Evolutionary conservation across 2,888 invertebrate species (phyloP).

Genomic region (Ormyrus nitidulus): DNA sequence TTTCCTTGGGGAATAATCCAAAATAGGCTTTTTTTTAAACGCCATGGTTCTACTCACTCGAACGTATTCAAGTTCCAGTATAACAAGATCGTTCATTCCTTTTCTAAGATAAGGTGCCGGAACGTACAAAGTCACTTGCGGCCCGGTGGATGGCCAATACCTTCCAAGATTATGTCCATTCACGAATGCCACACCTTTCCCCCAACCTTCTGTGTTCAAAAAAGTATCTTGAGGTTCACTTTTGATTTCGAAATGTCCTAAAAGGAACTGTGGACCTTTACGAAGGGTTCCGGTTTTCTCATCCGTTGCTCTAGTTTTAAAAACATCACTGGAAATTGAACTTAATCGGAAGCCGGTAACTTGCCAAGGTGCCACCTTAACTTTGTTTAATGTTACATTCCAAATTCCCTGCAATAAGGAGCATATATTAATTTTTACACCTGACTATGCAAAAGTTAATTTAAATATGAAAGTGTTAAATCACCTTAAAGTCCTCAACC

Average conservation of each 20-base stretch:
- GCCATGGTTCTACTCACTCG: conserved; percentile 70
- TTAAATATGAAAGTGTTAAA: neutral
- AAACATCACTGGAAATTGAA: neutral
- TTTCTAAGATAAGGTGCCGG: conserved; percentile 84
- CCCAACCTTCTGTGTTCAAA: conserved; percentile 88
- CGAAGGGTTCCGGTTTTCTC: conserved; percentile 57
- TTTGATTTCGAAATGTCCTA: conserved; percentile 68
- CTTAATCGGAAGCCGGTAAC: conserved; percentile 60
- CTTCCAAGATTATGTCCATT: conserved; percentile 92
- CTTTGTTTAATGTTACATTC: conserved; percentile 54
- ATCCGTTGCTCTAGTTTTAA: conserved; percentile 64
- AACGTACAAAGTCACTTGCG: conserved; percentile 88
- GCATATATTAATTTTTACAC: neutral
- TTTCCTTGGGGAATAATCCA: neutral
- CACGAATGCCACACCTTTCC: conserved; percentile 89
- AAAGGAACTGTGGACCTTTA: conserved; percentile 66
- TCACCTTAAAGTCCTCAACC: conserved; percentile 75
- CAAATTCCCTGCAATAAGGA: conserved; percentile 58
- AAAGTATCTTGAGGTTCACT: conserved; percentile 84
- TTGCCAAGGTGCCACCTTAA: conserved; percentile 56
- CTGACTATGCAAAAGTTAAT: neutral
- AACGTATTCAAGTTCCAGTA: conserved; percentile 79
- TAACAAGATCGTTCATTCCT: conserved; percentile 79
- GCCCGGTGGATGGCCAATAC: conserved; percentile 88
- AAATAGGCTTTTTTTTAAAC: conserved; percentile 71